Conservation (phyloP, 2,113 vertebrate species). For the Orycteropus afer region DNA sequence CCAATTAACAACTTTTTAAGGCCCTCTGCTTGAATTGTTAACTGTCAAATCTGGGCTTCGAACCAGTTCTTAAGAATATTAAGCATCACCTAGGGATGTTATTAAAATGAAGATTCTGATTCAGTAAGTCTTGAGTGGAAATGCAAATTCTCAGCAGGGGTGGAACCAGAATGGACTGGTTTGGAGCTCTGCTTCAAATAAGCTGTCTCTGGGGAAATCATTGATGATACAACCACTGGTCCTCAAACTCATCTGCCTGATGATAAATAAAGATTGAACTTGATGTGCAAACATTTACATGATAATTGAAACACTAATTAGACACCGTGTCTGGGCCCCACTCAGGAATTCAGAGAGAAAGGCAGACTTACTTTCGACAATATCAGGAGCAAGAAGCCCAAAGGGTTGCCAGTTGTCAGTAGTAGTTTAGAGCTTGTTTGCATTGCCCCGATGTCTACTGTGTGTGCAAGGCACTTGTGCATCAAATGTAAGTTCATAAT, state of each 20-base stretch:
- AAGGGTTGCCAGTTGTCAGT: neutral
- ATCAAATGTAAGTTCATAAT: neutral
- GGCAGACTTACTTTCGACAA: conserved; percentile 54
- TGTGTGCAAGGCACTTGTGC: neutral
- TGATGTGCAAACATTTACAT: conserved; percentile 84
- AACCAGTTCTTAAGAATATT: neutral
- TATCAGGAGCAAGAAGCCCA: conserved; percentile 8
- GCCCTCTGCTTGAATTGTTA: conserved; percentile 76
- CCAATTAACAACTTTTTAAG: conserved; percentile 79
- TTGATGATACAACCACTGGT: conserved; percentile 77
- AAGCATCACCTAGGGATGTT: too few relatives aligned
- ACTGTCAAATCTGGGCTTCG: neutral
- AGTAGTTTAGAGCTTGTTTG: neutral
- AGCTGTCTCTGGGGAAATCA: conserved; percentile 76
- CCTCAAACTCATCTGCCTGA: conserved; percentile 81
- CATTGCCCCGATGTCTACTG: neutral
- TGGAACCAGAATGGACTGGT: too few relatives aligned
- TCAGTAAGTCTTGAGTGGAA: too few relatives aligned
- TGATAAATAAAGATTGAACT: conserved; percentile 84
- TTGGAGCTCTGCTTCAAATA: conserved; percentile 75
- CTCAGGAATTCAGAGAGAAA: conserved; percentile 70
- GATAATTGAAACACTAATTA: conserved; percentile 84
- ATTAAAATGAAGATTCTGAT: too few relatives aligned
- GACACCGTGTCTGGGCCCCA: conserved; percentile 66
- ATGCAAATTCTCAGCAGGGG: too few relatives aligned